Evolutionary conservation across 2,113 vertebrate genomes (phyloP).

Genomic region (Eulacestoma nigropectus): DNA sequence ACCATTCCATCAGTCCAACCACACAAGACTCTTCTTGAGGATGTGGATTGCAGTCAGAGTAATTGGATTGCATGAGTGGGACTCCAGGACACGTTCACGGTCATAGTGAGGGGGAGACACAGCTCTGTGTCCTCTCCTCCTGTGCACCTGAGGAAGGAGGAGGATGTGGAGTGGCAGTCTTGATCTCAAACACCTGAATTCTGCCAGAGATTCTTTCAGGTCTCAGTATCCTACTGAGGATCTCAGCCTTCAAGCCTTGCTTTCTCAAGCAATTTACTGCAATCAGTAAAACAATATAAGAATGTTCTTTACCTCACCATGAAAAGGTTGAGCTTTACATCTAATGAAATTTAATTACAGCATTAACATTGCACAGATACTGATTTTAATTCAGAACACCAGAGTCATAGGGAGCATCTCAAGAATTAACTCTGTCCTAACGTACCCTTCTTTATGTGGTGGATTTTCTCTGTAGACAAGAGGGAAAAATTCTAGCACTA

Average conservation of each 20-base stretch:
- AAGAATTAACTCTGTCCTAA: slow-evolving; percentile 31
- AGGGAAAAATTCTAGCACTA: background rate
- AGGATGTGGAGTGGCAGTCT: background rate
- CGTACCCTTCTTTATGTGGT: background rate
- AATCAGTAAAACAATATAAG: background rate
- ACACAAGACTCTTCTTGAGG: background rate
- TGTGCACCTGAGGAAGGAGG: background rate
- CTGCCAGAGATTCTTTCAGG: background rate
- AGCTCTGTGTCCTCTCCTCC: background rate
- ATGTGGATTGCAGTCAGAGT: background rate
- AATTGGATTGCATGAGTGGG: too few relatives aligned
- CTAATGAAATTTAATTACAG: slow-evolving; percentile 59
- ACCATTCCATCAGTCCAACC: accelerated
- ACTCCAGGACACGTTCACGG: background rate
- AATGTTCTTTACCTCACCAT: slow-evolving; percentile 9
- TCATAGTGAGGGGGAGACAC: accelerated
- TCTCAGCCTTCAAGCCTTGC: background rate
- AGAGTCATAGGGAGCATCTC: background rate
- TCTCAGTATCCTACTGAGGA: background rate
- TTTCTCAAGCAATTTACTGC: background rate
- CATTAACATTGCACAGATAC: slow-evolving; percentile 14
- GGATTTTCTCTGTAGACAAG: background rate
- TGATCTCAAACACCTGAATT: background rate
- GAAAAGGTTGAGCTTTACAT: slow-evolving; percentile 56
- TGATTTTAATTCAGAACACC: background rate